Base-by-base conservation (phyloP, 2,888 invertebrate species). In the Empis livida region DNA sequence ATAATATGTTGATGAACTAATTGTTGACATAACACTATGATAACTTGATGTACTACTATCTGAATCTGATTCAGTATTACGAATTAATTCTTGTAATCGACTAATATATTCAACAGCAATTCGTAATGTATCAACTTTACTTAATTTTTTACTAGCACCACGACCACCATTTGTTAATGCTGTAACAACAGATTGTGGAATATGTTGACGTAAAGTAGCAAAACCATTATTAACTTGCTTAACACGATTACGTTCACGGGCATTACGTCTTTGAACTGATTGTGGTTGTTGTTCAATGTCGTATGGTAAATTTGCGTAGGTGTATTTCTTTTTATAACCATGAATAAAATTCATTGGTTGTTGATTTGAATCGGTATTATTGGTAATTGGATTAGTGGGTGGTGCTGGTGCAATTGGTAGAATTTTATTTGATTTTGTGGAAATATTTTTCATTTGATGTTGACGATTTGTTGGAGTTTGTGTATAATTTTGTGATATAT, bases 191-290 rank as follows among this genome's bases (percentile, higher is more conserved):
- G 81, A 78, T 52, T 84, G 79, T 0, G 92, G 93, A 53, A 93
- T 91, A 63, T 91, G 90, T 58, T 90, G 87, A 15, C 92, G 76
- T 11, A 93, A 74, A 10, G 86, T 85, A n/a, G 89, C 87, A 65
- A 92, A 93, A 58, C 92, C 92, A 67, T 89, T 89, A 73, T 92
- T 92, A 60, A 92, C 91, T 78, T 92, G 91, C 67, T 92, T 91
- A 56, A 94, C 94, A 56, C 95, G 79, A 65, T 94, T 95, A 54
- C 95, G 73, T 70, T 95, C 95, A 30, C 95, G 76, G 32, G 94
- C 95, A 68, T 95, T 95, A 59, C 95, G 77, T 43, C 93, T 72
- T 2, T 89, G 89, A 27, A 92, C 91, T 10, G 91, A 88, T 48
- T 89, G 85, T 42, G 87, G 87, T 59, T 84, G 89, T 59, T 82